Base-by-base conservation (phyloP, 2,888 invertebrate species). In the Pomacea canaliculata region DNA sequence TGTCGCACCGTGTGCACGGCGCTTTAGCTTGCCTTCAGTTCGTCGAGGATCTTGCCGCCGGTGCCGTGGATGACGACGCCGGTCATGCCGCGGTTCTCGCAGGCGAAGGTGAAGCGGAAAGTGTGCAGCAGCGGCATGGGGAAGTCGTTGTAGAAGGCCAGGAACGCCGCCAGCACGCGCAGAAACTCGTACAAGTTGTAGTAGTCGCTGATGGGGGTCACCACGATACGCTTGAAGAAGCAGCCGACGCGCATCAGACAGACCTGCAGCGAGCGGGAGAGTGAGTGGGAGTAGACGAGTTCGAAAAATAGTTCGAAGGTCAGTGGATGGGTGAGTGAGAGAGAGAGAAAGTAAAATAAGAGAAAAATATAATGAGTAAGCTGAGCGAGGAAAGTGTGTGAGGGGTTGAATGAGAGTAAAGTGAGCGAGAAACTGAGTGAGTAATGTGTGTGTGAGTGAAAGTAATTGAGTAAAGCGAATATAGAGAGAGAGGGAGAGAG, bases 171-270 rank as follows among this genome's bases (percentile, higher is more conserved):
- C n/a, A 96, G 89, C 92, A 96, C 94, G 77, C 95, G 94, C 93
- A 96, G 94, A 86, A 96, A 96, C 88, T 96, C 95, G 88, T 94
- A 95, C 66, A 96, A 92, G 89, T 96, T 96, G 89, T 95, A 94
- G 85, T 95, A 95, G 88, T 95, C 95, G 78, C 93, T 91, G 92
- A 94, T 94, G 0, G 95, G 95, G 59, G 93, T 93, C 82, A 96
- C 94, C 23, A 94, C 92, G 56, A 96, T 91, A 16, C 92, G 92
- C 77, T 94, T 92, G 84, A 96, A 93, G 85, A 93, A 92, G 71
- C 91, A 92, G 0, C 95, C 95, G 48, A 95, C 93, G 80, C 93
- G 93, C 67, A 93, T 92, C 63, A 96, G 91, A 83, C 95, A 95
- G 79, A 93, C 91, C 80, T 80, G 79, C 27, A 66, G 56, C 37